These are phyloP conservation scores for Drosophila quasianomalipes DNA, from an alignment of 2,888 invertebrate genomes.

Conservation along the genomic window DNA sequence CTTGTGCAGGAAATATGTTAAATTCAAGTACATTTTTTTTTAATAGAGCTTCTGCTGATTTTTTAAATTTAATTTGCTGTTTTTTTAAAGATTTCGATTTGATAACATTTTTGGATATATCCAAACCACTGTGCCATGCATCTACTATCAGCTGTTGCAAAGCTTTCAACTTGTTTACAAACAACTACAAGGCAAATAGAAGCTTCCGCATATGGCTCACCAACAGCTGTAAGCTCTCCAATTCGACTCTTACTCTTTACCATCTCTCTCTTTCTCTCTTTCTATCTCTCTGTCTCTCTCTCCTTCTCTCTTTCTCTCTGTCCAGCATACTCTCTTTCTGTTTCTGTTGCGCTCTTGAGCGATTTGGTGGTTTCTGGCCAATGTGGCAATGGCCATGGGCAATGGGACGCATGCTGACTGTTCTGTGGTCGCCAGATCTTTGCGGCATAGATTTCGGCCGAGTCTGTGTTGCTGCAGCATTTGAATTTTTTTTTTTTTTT, in stretches of 20 bases:
- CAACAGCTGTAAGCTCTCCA: conserved; percentile 36
- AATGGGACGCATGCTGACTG: conserved; percentile 16
- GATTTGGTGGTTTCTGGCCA: conserved; percentile 42
- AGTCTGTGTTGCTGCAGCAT: conserved; percentile 18
- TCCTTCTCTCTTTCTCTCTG: not conserved
- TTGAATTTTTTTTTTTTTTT: not conserved
- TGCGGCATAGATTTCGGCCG: conserved; percentile 45
- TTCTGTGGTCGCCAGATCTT: conserved; percentile 45
- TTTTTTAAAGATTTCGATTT: not conserved
- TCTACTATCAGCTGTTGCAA: conserved; percentile 55
- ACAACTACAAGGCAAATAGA: conserved; percentile 39
- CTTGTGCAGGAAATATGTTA: fast-evolving
- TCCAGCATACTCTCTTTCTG: not conserved
- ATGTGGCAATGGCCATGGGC: conserved; percentile 45
- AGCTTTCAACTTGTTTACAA: conserved; percentile 75
- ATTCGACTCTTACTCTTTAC: not conserved
- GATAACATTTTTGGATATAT: not conserved
- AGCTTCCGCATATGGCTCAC: conserved; percentile 53
- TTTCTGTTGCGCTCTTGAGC: conserved; percentile 49
- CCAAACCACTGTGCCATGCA: conserved; percentile 48
- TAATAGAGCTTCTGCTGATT: not conserved
- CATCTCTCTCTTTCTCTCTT: not conserved
- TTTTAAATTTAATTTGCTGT: not conserved
- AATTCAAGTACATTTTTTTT: not conserved
- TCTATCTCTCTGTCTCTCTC: not conserved